Percentiles rank a stretch among this genome's conserved stretches.
These are phyloP conservation scores for Drosophila lacertosa DNA, from an alignment of 1,140 invertebrate genomes.

Conservation along the genomic window DNA sequence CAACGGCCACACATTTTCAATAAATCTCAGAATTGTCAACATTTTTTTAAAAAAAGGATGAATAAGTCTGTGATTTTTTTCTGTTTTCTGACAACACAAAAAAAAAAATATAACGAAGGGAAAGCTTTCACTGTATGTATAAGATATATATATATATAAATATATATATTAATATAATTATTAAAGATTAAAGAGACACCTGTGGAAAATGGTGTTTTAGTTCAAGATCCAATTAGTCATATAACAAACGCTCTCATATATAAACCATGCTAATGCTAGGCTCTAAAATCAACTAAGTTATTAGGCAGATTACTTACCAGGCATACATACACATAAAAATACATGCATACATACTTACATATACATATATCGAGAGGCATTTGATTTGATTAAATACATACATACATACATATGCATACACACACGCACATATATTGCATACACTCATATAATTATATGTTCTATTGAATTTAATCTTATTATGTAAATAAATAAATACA, in stretches of 20 bases:
- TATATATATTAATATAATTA: background rate
- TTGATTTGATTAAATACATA: slow-evolving; percentile 16
- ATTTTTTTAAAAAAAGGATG: too few relatives aligned
- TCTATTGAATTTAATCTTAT: background rate
- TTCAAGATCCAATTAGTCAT: background rate
- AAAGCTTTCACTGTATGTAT: too few relatives aligned
- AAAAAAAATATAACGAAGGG: too few relatives aligned
- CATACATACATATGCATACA: slow-evolving; percentile 10
- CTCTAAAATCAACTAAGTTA: background rate
- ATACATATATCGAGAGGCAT: background rate
- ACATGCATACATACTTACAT: slow-evolving; percentile 19
- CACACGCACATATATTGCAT: slow-evolving; percentile 12
- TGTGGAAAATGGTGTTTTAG: background rate
- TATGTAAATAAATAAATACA: slow-evolving; percentile 24
- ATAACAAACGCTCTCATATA: background rate
- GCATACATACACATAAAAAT: background rate
- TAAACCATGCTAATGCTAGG: slow-evolving; percentile 1
- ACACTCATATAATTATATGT: slow-evolving; percentile 24
- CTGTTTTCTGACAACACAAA: too few relatives aligned
- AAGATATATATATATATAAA: slow-evolving; percentile 9
- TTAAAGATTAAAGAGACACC: background rate
- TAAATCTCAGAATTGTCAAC: too few relatives aligned
- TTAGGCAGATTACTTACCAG: slow-evolving; percentile 1
- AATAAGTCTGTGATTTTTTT: too few relatives aligned
- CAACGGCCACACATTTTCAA: too few relatives aligned